These are phyloP conservation scores for Pseudopipra pipra DNA, from an alignment of 2,113 vertebrate genomes.

Conservation along the genomic window DNA sequence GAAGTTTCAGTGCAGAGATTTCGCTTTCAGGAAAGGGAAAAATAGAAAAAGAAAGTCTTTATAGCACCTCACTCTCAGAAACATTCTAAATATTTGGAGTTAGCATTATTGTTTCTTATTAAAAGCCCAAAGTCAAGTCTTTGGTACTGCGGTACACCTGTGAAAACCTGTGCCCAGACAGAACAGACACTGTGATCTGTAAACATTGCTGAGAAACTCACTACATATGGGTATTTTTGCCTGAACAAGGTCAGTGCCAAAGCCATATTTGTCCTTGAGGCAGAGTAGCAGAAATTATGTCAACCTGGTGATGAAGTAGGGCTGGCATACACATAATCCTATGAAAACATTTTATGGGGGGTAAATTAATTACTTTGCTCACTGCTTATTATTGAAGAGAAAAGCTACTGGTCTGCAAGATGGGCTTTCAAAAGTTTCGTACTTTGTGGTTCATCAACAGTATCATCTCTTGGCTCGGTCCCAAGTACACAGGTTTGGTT, in stretches of 20 bases:
- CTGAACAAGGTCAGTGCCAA: background rate
- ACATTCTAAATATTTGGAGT: background rate
- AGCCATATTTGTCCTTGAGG: background rate
- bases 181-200: background rate
- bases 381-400: background rate
- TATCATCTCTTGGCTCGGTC: background rate
- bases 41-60: background rate
- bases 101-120: background rate
- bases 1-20: background rate
- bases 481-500: accelerated
- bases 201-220: background rate
- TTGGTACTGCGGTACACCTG: background rate
- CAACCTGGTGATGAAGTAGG: background rate
- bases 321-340: background rate
- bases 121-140: background rate
- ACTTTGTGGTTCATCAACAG: background rate
- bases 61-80: background rate
- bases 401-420: background rate
- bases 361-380: background rate
- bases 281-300: background rate
- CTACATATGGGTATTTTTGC: accelerated
- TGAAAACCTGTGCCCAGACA: background rate
- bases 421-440: background rate
- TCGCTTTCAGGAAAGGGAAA: background rate
- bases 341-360: background rate